phyloP scores from a whole-genome alignment of 2,888 invertebrate species.

The Drosophila subsilvestris region DNA sequence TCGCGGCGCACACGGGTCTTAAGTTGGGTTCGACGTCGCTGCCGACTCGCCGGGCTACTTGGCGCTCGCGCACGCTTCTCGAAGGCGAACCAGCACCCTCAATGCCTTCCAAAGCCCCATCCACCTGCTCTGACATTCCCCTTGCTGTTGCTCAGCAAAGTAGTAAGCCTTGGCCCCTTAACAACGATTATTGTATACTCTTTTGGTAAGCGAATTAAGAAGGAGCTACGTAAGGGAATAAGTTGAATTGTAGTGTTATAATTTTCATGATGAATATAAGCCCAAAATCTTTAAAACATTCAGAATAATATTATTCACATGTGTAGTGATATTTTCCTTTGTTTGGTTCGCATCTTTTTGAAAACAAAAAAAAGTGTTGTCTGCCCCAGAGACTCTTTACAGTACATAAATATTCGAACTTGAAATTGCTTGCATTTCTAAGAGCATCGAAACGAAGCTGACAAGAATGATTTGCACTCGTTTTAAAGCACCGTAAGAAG shows the following conservation, averaged over 20 bases:
- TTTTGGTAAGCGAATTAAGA: neutral
- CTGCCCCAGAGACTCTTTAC: neutral
- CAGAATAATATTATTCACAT: too few species aligned
- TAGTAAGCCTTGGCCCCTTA: neutral
- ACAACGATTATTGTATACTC: conserved; percentile 43
- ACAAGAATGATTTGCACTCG: neutral
- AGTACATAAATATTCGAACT: neutral
- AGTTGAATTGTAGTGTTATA: too few species aligned
- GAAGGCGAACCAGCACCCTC: conserved; percentile 5
- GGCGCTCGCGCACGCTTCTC: conserved; percentile 56
- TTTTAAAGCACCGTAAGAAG: neutral
- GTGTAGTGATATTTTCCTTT: too few species aligned
- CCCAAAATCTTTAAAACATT: too few species aligned
- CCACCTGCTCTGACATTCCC: neutral
- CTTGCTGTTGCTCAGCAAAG: neutral
- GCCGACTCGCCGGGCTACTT: conserved; percentile 53
- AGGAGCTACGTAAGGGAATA: too few species aligned
- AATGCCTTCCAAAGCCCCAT: neutral
- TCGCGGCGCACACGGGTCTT: conserved; percentile 79
- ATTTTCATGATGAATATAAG: too few species aligned
- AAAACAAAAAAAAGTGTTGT: too few species aligned
- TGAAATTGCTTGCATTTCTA: too few species aligned
- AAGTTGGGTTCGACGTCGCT: conserved; percentile 76
- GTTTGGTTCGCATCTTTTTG: too few species aligned
- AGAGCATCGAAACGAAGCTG: neutral